Conservation (phyloP, 2,888 invertebrate genomes). For the Eupithecia inturbata region DNA sequence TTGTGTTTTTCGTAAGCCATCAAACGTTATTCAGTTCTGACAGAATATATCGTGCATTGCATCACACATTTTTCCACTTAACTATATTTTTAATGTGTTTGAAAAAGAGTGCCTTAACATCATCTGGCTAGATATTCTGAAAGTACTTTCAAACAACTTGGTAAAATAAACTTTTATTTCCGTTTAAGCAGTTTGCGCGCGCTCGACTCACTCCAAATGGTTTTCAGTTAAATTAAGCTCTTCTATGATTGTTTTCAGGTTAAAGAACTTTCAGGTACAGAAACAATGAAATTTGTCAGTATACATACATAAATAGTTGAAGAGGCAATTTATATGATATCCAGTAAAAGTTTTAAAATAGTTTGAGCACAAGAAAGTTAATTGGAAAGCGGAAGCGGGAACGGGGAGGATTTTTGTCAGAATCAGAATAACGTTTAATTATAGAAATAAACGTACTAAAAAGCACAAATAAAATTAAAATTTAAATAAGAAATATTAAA, state of each 20-base stretch:
- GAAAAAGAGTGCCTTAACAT: neutral
- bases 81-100: neutral
- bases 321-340: neutral
- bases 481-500: too few relatives aligned
- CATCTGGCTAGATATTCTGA: neutral
- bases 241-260: neutral
- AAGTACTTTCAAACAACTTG: neutral
- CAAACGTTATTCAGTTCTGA: too few relatives aligned
- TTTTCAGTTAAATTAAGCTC: slow-evolving; percentile 6
- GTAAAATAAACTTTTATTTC: slow-evolving; percentile 20
- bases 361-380: too few relatives aligned
- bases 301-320: neutral
- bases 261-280: neutral
- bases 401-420: neutral
- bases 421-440: too few relatives aligned
- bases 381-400: too few relatives aligned
- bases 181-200: slow-evolving; percentile 3
- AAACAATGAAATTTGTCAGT: neutral
- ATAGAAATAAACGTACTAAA: too few relatives aligned
- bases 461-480: too few relatives aligned
- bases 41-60: neutral
- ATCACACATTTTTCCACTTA: too few relatives aligned
- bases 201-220: slow-evolving; percentile 7
- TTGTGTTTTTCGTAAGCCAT: neutral
- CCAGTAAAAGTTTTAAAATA: too few relatives aligned